Evolutionary conservation across 2,888 invertebrate species (phyloP).

Genomic region (Nasonia oneida): DNA sequence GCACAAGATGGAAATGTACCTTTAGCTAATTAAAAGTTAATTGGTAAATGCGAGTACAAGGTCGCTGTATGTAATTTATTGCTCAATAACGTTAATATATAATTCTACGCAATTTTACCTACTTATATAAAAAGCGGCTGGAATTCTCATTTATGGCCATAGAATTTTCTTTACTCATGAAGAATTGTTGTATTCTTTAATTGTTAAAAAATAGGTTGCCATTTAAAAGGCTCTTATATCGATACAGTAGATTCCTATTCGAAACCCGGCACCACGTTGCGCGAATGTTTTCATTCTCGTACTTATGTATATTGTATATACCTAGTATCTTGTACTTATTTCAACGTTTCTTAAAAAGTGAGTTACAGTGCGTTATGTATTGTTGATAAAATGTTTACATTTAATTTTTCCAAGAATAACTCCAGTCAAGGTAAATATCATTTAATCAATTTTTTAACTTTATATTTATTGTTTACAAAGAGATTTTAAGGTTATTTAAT

Average conservation of each 20-base stretch:
- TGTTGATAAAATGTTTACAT: conserved; percentile 59
- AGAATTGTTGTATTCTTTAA: not conserved
- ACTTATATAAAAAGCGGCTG: too few species aligned
- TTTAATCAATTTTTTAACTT: not conserved
- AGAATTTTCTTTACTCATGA: not conserved
- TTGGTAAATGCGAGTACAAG: too few species aligned
- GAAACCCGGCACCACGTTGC: not conserved
- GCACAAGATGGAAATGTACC: not conserved
- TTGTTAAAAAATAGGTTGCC: not conserved
- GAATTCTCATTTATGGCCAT: too few species aligned
- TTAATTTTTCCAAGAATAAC: conserved; percentile 51
- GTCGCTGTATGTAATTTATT: too few species aligned
- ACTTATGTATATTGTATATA: too few species aligned
- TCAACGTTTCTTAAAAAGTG: not conserved
- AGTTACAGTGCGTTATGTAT: not conserved
- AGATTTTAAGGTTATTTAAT: conserved; percentile 20
- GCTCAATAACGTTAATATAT: too few species aligned
- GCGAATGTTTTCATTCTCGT: not conserved
- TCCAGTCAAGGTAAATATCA: conserved; percentile 40
- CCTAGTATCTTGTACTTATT: conserved; percentile 23
- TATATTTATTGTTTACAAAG: conserved; percentile 11
- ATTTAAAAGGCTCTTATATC: not conserved
- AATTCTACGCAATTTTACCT: too few species aligned
- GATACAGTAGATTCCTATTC: not conserved
- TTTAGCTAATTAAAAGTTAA: not conserved